Evolutionary conservation across 1,140 invertebrate genomes (phyloP).

Genomic region (Calliopsis andreniformis): DNA sequence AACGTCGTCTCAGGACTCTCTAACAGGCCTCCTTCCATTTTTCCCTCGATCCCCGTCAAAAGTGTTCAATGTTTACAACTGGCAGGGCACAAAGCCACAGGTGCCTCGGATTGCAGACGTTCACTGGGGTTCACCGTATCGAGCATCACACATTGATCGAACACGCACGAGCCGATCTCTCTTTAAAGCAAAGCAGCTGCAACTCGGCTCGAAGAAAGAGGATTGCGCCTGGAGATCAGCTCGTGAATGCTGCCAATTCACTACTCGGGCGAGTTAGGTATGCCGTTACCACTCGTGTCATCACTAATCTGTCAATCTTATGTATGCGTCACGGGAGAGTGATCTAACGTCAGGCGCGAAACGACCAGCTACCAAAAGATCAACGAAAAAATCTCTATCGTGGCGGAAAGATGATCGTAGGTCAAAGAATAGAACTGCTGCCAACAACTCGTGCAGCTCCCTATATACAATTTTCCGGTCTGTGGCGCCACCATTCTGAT

Average conservation of each 20-base stretch:
- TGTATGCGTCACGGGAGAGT: slow-evolving; percentile 3
- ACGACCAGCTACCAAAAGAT: neutral
- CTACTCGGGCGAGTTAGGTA: slow-evolving; percentile 21
- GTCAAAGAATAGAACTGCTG: neutral
- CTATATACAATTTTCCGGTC: neutral
- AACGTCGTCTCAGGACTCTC: slow-evolving; percentile 63
- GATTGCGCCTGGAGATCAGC: slow-evolving; percentile 7
- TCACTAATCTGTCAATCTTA: slow-evolving; percentile 48
- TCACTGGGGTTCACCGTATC: slow-evolving; percentile 21
- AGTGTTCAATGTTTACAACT: slow-evolving; percentile 29
- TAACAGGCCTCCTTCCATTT: slow-evolving; percentile 73
- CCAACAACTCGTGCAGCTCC: neutral
- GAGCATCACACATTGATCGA: slow-evolving; percentile 30
- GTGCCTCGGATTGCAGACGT: slow-evolving; percentile 12
- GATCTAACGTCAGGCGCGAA: slow-evolving; percentile 4
- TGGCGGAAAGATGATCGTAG: too few relatives aligned
- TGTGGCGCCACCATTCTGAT: slow-evolving; percentile 23
- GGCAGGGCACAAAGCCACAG: slow-evolving; percentile 24
- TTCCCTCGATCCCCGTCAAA: neutral
- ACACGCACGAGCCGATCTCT: neutral
- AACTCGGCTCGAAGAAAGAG: neutral
- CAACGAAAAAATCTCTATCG: slow-evolving; percentile 25
- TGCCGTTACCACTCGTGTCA: slow-evolving; percentile 1
- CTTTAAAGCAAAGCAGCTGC: neutral
- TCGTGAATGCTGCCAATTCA: slow-evolving; percentile 4